Evolutionary conservation across 2,888 invertebrate genomes (phyloP), one percentile per base, ranked within the genome.

Genomic region (Xestia rhomboidea): DNA sequence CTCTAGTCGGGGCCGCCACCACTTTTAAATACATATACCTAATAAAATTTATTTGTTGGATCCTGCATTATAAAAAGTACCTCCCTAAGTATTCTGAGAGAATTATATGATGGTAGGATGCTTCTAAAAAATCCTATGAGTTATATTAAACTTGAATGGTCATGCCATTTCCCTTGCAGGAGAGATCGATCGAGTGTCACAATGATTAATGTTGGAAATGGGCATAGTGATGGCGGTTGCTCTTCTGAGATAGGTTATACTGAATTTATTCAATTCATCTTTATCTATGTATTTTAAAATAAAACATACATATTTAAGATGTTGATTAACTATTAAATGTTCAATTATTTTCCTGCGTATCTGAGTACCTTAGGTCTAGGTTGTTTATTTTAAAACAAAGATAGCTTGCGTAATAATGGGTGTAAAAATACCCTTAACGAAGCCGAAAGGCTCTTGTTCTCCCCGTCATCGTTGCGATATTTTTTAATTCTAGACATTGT

Each of bases 161-260:
- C n/a, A 41, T 73, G 69, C 79, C 66, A 67, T 83, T 83, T 79
- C 54, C 71, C 18, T 62, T 67, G 60, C 67, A 68, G 46, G 49
- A 46, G 60, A 71, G 79, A 71, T 71, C 71, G 79, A 81, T 71
- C 57, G 49, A 64, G 70, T 75, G 81, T 81, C 82, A 67, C 62
- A 68, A 62, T 69, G 80, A 84, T 69, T 80, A 41, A 82, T 81
- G 76, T 75, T 66, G 44, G 18, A 72, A 63, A 79, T 54, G 13
- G 27, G 13, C 67, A 21, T 27, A 46, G 68, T 18, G 38, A 69
- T 27, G 24, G 46, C 15, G 83, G 70, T 27, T 63, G 41, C n/a
- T 24, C 51, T 66, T 82, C 62, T 75, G 13, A 68, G 38, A 54
- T 63, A 51, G 34, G 1, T 38, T 6, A 38, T 10, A 64, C 27